Evolutionary conservation across 1,140 invertebrate genomes (phyloP).

Genomic region (Dinoponera quadriceps): DNA sequence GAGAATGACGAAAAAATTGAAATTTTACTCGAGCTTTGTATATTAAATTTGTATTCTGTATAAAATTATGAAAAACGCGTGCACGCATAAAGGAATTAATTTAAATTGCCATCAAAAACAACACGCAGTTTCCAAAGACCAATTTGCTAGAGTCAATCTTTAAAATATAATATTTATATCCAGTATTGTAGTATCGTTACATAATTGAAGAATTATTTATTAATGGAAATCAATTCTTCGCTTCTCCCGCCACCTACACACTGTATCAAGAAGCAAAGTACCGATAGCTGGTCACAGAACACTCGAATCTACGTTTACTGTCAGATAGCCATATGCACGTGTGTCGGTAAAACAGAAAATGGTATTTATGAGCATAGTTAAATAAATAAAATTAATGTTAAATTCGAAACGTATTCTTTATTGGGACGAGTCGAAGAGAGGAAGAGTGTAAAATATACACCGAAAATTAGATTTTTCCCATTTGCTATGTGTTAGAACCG

Average conservation of each 20-base stretch:
- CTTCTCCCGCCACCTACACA: slow-evolving; percentile 17
- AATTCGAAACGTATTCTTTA: neutral
- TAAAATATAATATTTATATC: neutral
- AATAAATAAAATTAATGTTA: neutral
- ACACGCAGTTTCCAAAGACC: neutral
- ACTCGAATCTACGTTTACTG: neutral
- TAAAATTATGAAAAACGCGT: neutral
- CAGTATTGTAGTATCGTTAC: neutral
- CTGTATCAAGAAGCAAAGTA: neutral
- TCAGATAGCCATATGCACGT: neutral
- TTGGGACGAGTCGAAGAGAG: no score
- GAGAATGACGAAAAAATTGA: neutral
- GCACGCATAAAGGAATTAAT: neutral
- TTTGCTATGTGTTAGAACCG: neutral
- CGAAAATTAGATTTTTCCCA: neutral
- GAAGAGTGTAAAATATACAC: neutral
- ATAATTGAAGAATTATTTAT: slow-evolving; percentile 1
- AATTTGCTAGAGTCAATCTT: neutral
- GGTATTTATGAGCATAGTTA: neutral
- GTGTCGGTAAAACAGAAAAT: slow-evolving; percentile 42
- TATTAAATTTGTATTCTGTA: neutral
- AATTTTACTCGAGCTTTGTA: neutral
- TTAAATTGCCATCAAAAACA: neutral
- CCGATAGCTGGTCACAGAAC: slow-evolving; percentile 5
- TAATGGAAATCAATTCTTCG: neutral